These are phyloP conservation scores for Misgurnus anguillicaudatus DNA, from an alignment of 2,113 vertebrate species.

Conservation along the genomic window DNA sequence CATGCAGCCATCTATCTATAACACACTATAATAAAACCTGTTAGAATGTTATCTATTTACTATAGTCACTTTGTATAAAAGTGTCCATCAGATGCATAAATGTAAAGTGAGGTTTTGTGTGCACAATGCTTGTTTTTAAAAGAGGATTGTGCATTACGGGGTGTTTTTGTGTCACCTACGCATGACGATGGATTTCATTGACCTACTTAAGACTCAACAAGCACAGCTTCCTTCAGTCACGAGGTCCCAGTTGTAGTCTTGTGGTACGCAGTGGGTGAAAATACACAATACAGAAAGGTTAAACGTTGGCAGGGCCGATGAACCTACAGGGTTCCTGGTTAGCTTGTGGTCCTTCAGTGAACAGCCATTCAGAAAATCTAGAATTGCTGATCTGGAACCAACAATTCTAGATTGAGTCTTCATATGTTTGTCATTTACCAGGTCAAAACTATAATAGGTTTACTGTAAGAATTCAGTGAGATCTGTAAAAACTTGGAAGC, in stretches of 20 bases:
- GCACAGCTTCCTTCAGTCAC: constrained; percentile 23
- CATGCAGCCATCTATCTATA: neutral
- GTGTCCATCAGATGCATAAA: too few relatives aligned
- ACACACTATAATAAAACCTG: neutral
- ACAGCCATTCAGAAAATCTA: constrained; percentile 1
- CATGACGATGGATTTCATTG: constrained; percentile 65
- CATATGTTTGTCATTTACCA: neutral
- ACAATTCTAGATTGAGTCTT: neutral
- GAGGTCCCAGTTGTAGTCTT: neutral
- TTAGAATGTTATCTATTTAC: neutral
- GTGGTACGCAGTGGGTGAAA: constrained; percentile 3
- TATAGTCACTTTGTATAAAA: constrained; percentile 20
- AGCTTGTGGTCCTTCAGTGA: neutral
- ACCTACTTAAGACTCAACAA: constrained; percentile 68
- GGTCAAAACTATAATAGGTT: too few relatives aligned
- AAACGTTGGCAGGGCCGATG: neutral
- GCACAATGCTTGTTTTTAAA: neutral
- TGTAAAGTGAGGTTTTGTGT: neutral
- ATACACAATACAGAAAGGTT: constrained; percentile 3
- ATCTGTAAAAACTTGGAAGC: constrained; percentile 43
- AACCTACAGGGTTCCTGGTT: neutral
- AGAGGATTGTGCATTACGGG: constrained; percentile 44
- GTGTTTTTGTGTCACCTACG: constrained; percentile 54
- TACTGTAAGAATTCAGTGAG: too few relatives aligned
- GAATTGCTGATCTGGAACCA: too few relatives aligned